Base-by-base conservation (phyloP, 2,797 vertebrate genomes). In the Hapalemur alaotrensis region DNA sequence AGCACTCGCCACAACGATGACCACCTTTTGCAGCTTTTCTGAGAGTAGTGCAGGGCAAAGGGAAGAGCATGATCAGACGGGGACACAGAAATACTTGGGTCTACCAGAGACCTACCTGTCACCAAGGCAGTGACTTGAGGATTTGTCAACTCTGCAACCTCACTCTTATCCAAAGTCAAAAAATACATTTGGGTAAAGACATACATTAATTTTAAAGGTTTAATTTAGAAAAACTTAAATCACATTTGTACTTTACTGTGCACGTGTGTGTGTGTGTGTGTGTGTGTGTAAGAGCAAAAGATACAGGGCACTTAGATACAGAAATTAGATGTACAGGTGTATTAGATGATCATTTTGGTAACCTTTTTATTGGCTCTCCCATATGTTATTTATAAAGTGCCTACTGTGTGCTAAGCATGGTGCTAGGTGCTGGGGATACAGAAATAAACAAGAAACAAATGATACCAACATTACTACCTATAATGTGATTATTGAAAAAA, bases 21-120 rank as follows among this genome's bases (percentile, higher is more conserved):
- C 93, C 43, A 70, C 86, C 78, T 97, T 95, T 94, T 52, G 94
- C 70, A 95, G 38, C 57, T 95, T 75, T 98, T 97, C 89, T 81
- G 93, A 96, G 95, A 95, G 85, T 18, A 46, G 57, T 4, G 22
- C 15, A 76, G 38, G 20, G 59, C 50, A 72, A 46, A 59, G 54
- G 59, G 38, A 22, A 65, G 41, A 2, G 22, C 1, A 2, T 46
- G 8, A 22, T 30, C 38, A 35, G 25, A 28, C 43, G 11, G 54
- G 20, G 38, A 52, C 14, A 7, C 17, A 23, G 69, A 93, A 57
- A 28, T 97, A 83, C 85, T 95, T 90, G 85, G 85, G 67, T 92
- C 72, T 95, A 76, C 92, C 97, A 82, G 86, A 94, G 67, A 85
- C 72, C 79, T 69, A 93, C 72, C 89, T 97, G 86, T 87, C 61